phyloP scores from a whole-genome alignment of 2,888 invertebrate species.

The Sipha maydis region DNA sequence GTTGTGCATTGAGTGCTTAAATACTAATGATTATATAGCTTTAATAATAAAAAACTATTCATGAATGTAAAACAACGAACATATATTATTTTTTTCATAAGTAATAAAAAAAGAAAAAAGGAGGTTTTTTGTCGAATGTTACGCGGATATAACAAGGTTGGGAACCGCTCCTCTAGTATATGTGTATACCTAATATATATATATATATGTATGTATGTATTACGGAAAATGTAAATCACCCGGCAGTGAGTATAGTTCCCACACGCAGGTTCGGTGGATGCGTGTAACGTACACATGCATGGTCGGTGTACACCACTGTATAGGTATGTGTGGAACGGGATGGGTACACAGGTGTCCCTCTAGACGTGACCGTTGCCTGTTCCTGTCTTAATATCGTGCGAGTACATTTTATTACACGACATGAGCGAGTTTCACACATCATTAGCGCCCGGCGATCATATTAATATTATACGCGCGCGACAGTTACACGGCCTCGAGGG shows the following conservation, averaged over 20 bases:
- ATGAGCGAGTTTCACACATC: constrained; percentile 47
- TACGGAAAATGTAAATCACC: constrained; percentile 47
- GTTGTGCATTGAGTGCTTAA: too few relatives aligned
- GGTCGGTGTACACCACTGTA: too few relatives aligned
- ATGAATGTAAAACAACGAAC: too few relatives aligned
- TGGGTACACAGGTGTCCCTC: constrained; percentile 41
- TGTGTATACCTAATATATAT: too few relatives aligned
- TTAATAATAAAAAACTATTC: too few relatives aligned
- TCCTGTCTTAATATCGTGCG: not conserved
- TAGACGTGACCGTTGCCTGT: not conserved
- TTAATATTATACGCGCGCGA: not conserved
- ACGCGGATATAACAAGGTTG: too few relatives aligned
- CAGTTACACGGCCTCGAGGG: constrained; percentile 15
- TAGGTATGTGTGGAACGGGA: not conserved
- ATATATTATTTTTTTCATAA: too few relatives aligned
- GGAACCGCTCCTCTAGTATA: too few relatives aligned
- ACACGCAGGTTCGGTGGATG: not conserved
- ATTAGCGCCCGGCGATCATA: constrained; percentile 26
- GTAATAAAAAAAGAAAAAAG: too few relatives aligned
- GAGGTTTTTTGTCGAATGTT: too few relatives aligned
- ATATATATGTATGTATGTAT: not conserved
- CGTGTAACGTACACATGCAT: not conserved
- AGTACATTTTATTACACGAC: not conserved
- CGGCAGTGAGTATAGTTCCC: constrained; percentile 34
- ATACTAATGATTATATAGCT: too few relatives aligned